Evolutionary conservation across 53 echinoderm and acorn worm species (phyloP).

Genomic region (Echinometra lucunter): DNA sequence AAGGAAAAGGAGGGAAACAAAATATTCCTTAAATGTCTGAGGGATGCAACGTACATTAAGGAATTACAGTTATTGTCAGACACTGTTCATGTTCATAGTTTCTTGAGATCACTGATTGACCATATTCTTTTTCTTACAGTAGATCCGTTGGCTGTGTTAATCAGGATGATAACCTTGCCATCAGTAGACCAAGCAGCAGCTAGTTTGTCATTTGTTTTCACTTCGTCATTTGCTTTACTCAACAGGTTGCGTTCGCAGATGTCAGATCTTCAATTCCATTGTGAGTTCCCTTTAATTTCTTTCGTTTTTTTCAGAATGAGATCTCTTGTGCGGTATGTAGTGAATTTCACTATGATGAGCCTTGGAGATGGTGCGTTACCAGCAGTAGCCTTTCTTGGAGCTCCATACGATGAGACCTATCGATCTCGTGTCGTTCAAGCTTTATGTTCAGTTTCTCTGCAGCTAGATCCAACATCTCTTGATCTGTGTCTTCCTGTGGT

Average conservation of each 20-base stretch:
- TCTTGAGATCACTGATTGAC: not conserved
- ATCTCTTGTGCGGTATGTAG: no score
- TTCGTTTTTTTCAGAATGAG: not conserved
- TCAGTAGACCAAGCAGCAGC: not conserved
- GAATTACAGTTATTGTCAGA: no score
- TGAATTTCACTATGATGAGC: no score
- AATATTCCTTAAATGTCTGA: no score
- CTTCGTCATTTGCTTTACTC: not conserved
- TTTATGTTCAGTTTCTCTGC: not conserved
- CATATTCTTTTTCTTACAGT: no score
- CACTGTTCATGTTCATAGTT: not conserved
- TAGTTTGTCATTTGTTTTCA: not conserved
- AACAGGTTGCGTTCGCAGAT: not conserved
- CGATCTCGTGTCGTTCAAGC: not conserved
- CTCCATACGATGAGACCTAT: not conserved
- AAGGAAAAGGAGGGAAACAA: no score
- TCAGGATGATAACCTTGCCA: no score
- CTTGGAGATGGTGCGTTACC: not conserved
- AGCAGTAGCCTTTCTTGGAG: not conserved
- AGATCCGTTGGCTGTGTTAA: no score
- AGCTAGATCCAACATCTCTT: not conserved
- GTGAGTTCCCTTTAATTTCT: not conserved
- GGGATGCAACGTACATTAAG: no score
- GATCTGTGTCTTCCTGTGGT: not conserved
- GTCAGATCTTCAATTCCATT: not conserved